Percentiles rank a stretch among this genome's conserved stretches.
These are phyloP conservation scores for Salticus scenicus DNA, from an alignment of 2,888 invertebrate species.

Conservation along the genomic window DNA sequence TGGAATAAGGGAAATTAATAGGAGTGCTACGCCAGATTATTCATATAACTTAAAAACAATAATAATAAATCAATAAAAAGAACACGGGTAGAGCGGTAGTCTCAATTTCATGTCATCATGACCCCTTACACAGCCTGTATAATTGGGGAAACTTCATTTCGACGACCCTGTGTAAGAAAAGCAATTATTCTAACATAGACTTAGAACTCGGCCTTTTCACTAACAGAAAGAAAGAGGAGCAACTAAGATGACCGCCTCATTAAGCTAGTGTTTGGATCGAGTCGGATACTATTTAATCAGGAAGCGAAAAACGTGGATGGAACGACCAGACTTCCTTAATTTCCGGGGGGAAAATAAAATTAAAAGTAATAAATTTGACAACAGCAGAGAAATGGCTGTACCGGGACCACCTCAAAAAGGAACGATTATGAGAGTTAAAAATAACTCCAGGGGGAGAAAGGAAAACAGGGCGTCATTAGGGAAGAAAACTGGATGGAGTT, in stretches of 20 bases:
- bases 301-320: not conserved
- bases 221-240: not conserved
- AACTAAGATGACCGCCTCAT: slow-evolving; percentile 1
- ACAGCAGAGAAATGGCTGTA: slow-evolving; percentile 34
- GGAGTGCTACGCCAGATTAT: too few species aligned
- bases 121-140: too few species aligned
- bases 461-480: slow-evolving; percentile 6
- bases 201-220: too few species aligned
- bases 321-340: not conserved
- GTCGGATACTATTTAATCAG: slow-evolving; percentile 19
- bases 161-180: too few species aligned
- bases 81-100: too few species aligned
- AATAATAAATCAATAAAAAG: too few species aligned
- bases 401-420: slow-evolving; percentile 38
- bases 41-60: too few species aligned
- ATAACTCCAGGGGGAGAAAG: slow-evolving; percentile 13
- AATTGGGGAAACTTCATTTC: too few species aligned
- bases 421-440: slow-evolving; percentile 42
- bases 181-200: too few species aligned
- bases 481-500: slow-evolving; percentile 15
- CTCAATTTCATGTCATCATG: too few species aligned
- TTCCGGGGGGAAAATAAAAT: slow-evolving; percentile 19
- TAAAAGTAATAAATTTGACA: slow-evolving; percentile 13
- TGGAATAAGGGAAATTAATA: too few species aligned
- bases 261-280: not conserved